Base-by-base conservation (phyloP, 2,888 invertebrate genomes). In the Campopleginae sp. region DNA sequence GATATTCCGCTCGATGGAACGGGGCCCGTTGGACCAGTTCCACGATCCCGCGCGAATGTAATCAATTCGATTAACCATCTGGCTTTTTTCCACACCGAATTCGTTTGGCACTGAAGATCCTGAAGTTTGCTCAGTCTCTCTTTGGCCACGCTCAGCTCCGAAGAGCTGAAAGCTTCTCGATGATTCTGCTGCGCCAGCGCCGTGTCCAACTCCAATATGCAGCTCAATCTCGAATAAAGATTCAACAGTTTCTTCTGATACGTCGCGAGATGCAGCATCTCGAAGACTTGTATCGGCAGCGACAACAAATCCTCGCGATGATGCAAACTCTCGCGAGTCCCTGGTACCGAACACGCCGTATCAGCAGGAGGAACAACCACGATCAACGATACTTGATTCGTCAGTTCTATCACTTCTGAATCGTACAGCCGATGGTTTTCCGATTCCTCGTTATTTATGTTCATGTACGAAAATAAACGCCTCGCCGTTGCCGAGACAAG, bases 41-140 rank as follows among this genome's bases (percentile, higher is more conserved):
- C 94, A 58, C 97, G 96, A 91, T 99, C 99, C 85, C 99, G 95
- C 0, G 99, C 98, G 92, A 98, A 98, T 0, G 98, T 96, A 78
- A 99, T 98, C 7, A 99, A 97, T 92, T 99, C 98, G 96, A 98
- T 98, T 27, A 99, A 95, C 99, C 99, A 99, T 23, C 99, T 96
- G 63, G 98, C 97, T 27, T 97, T 96, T 91, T 98, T 98, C 99
- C 99, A 99, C 3, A 98, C 96, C 0, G 96, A 94, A 91, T 99
- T 99, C 66, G 99, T 95, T 90, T 96, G 97, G 46, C 96, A 95
- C 92, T 99, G 98, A 61, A 98, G 95, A 76, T 98, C 97, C 91
- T 97, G 97, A 42, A 99, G 94, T 90, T 97, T 97, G 0, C 95
- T 94, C 58, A 99, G 94, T 82, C 98, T 96, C 90, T 98, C 97